phyloP scores from a whole-genome alignment of 2,797 vertebrate species.

The Sylvia borin region DNA sequence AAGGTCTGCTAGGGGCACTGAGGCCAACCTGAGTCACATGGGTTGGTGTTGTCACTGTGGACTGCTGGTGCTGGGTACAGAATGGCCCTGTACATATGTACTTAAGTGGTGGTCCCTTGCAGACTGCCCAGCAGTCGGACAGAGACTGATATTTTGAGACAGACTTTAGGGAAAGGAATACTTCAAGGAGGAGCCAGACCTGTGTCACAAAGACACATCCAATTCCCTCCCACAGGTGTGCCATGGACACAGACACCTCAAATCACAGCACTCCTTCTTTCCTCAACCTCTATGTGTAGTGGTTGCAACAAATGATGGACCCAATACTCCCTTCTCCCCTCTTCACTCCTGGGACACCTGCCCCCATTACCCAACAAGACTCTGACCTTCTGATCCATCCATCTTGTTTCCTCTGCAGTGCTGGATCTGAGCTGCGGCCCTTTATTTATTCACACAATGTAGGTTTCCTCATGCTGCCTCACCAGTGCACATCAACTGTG shows the following conservation, averaged over 20 bases:
- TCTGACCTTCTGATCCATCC: constrained; percentile 4
- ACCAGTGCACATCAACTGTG: constrained; percentile 64
- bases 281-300: not conserved
- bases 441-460: constrained; percentile 62
- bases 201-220: not conserved
- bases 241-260: not conserved
- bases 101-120: not conserved
- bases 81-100: rapidly evolving
- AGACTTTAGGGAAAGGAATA: not conserved
- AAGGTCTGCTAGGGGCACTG: not conserved
- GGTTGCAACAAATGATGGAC: constrained; percentile 24
- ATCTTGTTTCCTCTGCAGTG: not conserved
- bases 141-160: not conserved
- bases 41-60: rapidly evolving
- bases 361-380: constrained; percentile 44
- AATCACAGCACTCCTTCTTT: not conserved
- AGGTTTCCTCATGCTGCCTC: constrained; percentile 59
- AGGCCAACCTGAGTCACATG: rapidly evolving
- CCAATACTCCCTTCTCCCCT: not conserved
- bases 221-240: not conserved
- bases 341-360: constrained; percentile 28
- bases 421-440: not conserved
- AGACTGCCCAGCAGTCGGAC: not conserved
- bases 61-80: not conserved
- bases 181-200: not conserved